Evolutionary conservation across 2,888 invertebrate genomes (phyloP).

Genomic region (Meganola albula): DNA sequence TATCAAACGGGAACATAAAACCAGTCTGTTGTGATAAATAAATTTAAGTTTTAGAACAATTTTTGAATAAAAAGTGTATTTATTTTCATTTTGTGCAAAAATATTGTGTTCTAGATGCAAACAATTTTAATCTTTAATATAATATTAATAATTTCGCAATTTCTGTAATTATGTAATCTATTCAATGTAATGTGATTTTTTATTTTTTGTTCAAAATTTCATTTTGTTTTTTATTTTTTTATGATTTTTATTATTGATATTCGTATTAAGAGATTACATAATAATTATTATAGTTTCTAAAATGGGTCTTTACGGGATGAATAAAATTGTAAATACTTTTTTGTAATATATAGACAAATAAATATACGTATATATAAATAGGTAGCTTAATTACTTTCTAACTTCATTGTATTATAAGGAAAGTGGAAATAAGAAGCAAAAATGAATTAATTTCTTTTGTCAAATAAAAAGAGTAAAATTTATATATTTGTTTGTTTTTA

Average conservation of each 20-base stretch:
- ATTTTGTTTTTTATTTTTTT: conserved; percentile 5
- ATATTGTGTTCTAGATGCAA: conserved; percentile 40
- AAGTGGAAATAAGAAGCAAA: conserved; percentile 68
- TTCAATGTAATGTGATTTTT: conserved; percentile 1
- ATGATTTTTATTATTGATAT: conserved; percentile 9
- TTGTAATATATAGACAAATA: conserved; percentile 72
- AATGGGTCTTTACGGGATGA: conserved; percentile 70
- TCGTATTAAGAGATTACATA: conserved; percentile 32
- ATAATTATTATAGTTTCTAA: conserved; percentile 38
- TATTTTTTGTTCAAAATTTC: neutral
- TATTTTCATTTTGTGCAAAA: conserved; percentile 38
- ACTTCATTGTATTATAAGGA: conserved; percentile 71
- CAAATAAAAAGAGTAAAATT: conserved; percentile 72
- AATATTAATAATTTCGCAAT: conserved; percentile 25
- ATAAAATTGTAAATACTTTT: conserved; percentile 67
- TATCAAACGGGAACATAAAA: conserved; percentile 56
- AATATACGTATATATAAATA: conserved; percentile 73
- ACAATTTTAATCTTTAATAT: conserved; percentile 24
- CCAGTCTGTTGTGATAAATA: conserved; percentile 73
- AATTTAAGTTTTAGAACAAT: conserved; percentile 53
- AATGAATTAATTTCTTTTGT: conserved; percentile 76
- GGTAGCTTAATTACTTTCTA: conserved; percentile 74
- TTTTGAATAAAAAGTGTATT: conserved; percentile 31
- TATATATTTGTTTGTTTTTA: conserved; percentile 46
- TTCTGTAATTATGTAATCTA: no score